Percentiles rank a stretch among this genome's conserved stretches.
phyloP scores from a whole-genome alignment of 2,888 invertebrate species.

The Philopedon plagiatum region DNA sequence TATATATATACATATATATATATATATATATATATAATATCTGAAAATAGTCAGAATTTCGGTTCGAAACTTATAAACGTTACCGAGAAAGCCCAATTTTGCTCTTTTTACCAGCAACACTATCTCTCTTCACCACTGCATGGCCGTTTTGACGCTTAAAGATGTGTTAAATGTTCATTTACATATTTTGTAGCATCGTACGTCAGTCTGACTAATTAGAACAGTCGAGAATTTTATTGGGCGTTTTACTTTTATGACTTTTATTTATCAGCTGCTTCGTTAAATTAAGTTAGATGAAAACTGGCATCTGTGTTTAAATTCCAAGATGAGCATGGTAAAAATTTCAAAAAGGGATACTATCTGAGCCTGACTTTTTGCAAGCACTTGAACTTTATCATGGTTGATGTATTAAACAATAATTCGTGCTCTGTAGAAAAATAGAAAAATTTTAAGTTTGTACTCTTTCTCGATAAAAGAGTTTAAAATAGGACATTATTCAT shows the following conservation, averaged over 20 bases:
- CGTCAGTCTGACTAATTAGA: constrained; percentile 17
- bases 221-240: constrained; percentile 28
- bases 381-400: too few relatives aligned
- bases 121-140: not conserved
- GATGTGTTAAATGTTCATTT: constrained; percentile 31
- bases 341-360: too few relatives aligned
- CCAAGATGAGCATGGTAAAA: not conserved
- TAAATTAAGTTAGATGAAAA: not conserved
- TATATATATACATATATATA: not conserved
- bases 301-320: not conserved
- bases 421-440: too few relatives aligned
- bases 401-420: too few relatives aligned
- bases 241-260: constrained; percentile 26
- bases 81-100: not conserved
- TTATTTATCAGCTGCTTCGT: constrained; percentile 5
- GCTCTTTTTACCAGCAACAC: not conserved
- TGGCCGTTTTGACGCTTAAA: not conserved
- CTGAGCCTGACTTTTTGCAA: too few relatives aligned
- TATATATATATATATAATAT: too few relatives aligned
- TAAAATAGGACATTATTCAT: too few relatives aligned
- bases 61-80: too few relatives aligned
- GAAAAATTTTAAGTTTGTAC: too few relatives aligned
- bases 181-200: constrained; percentile 22
- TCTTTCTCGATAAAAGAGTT: too few relatives aligned
- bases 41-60: too few relatives aligned